Evolutionary conservation across 2,113 vertebrate genomes (phyloP), one percentile per base, ranked within the genome.

Genomic region (Entosphenus tridentatus): DNA sequence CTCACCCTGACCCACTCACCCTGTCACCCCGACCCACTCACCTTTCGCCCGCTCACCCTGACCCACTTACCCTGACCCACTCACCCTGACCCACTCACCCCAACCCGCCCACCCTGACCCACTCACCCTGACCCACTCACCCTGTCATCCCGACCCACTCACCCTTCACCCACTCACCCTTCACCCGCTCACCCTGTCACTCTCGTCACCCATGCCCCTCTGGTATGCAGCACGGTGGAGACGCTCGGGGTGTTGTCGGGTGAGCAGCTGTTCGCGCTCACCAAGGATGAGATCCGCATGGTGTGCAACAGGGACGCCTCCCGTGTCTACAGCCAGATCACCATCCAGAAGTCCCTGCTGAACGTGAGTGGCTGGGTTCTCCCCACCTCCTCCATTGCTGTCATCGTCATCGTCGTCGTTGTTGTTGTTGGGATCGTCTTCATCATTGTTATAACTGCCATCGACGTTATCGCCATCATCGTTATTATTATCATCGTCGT

Each of bases 251-350:
- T 98, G 13, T 77, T 98, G 74, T 93, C 87, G 0, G 93, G 93
- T 1, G 92, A 90, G 62, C 93, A 96, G 72, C 87, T 96, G 8
- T 96, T 98, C 75, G 96, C 93, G 7, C 88, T 98, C 71, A 98
- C 87, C 72, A 98, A 98, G 73, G 90, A 96, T 3, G 93, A 98
- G 72, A 81, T 98, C 74, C 89, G 77, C 74, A 87, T 88, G 0
- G 91, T 98, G 68, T 95, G 90, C 73, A 88, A 88, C 0, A 90
- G 95, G 56, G 83, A 85, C 1, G 93, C 90, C 0, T 83, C 85
- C 1, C 78, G 92, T 55, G 92, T 96, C 73, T 98, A 83, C 76
- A 95, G 80, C 75, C 93, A 98, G 79, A 83, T 96, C 54, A 86
- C 85, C 1, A 86, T 96, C 10, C 93, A 98, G 76, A 96, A 96